Evolutionary conservation across 2,797 vertebrate genomes (phyloP), one percentile per base, ranked within the genome.

Genomic region (Cirrhinus mrigala): DNA sequence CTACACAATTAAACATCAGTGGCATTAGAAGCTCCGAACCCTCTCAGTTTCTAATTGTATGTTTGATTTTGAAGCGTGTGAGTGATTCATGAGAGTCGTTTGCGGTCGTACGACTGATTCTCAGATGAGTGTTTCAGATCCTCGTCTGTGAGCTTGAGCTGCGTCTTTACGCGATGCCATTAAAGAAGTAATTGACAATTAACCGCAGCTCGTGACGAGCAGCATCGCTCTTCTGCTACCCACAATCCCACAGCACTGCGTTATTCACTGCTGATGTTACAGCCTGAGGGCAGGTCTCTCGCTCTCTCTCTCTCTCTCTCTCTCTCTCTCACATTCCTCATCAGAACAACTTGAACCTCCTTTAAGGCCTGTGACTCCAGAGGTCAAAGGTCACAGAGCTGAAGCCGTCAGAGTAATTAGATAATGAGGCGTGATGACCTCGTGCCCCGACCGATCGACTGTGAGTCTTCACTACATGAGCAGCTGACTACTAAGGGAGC

Each of bases 291-390:
- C 56, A 60, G 22, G n/a, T 60, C 56, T 24, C n/a, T 24, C 7
- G 6, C 58, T 60, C 58, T 0, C 24, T 62, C 56, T 44, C 40
- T 8, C 40, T 76, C 52, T 80, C 3, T 16, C 71, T 81, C 37
- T 44, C 80, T 88, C 87, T 88, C 12, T 7, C 66, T 14, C 40
- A 48, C 86, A 92, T 94, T 94, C 92, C 90, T 80, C 71, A 87
- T 94, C 94, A 92, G 92, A 81, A 27, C 83, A 52, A 68, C 89
- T 89, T 84, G 70, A 83, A 87, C 91, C 89, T 87, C 83, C 85
- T 86, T 56, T 82, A 79, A 89, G 85, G 87, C 89, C 89, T 92
- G 87, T 88, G 84, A 88, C 89, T 91, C 87, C 56, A 60, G 86
- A 85, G 81, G 88, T 82, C 52, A 85, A 86, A 87, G 90, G 92